Evolutionary conservation across 2,113 vertebrate species (phyloP), one percentile per base, ranked within the genome.

Genomic region (Eublepharis macularius): DNA sequence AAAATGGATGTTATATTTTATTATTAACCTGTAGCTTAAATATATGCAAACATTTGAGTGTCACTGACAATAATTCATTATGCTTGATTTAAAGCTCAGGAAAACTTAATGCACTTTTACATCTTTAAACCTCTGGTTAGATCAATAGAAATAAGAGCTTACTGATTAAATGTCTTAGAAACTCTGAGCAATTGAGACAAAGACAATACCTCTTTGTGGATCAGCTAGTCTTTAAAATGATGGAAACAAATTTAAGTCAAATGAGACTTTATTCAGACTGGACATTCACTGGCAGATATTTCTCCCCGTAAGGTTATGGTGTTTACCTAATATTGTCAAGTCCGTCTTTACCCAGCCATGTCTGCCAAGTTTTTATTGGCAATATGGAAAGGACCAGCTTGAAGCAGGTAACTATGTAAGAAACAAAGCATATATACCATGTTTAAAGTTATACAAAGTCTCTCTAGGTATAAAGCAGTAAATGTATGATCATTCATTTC

Each of bases 381-480:
- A 70, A 70, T 47, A 70, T 81, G n/a, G 65, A 51, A 81, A 69
- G 63, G 24, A 51, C 21, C 3, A 29, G 66, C 66, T 81, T 51
- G 47, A 49, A 70, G 24, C 80, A 70, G 47, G n/a, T 81, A 81
- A 81, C 70, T 70, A 70, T 26, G 21, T 36, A 69, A 77, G 34
- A 57, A 76, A 70, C 79, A 81, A 81, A 43, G n/a, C 43, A 51
- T 81, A 21, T 2, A 17, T 57, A 14, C 29, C 24, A 34, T 81
- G n/a, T 49, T 49, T 81, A 70, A 69, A 81, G 32, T 84, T 84
- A 49, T 24, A 68, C 43, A 68, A 68, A 84, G 73, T 19, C 47
- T 34, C 34, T 39, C 36, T 51, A 32, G 74, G 63, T 45, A 76
- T 26, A 76, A 69, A 54, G 34, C n/a, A 77, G 34, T 84, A 68